A percentile compares a stretch with the other conserved stretches of the same genome.
These are phyloP conservation scores for Cottus gobio DNA, from an alignment of 2,113 vertebrate genomes.

Conservation along the genomic window DNA sequence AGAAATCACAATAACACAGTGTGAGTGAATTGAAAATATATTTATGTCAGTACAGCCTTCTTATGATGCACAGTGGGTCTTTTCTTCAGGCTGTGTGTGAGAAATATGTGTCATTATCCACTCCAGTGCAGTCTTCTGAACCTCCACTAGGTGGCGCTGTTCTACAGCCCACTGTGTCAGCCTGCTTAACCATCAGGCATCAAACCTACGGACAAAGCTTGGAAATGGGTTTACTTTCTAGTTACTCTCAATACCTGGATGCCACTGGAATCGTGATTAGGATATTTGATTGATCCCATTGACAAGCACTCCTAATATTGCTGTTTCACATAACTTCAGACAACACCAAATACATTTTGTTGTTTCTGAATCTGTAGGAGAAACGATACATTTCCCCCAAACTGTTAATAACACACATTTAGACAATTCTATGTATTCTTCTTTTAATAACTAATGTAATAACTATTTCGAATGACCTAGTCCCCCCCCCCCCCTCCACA, in stretches of 20 bases:
- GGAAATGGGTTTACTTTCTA: background rate
- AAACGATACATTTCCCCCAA: background rate
- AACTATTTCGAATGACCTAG: too few relatives aligned
- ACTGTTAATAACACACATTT: background rate
- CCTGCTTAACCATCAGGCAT: background rate
- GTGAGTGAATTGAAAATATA: too few relatives aligned
- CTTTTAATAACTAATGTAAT: background rate
- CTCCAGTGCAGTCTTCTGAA: background rate
- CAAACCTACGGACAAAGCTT: background rate
- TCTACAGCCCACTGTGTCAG: slow-evolving; percentile 12
- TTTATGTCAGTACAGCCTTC: background rate
- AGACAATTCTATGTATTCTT: background rate
- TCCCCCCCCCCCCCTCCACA: too few relatives aligned
- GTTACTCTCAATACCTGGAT: too few relatives aligned
- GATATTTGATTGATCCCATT: background rate
- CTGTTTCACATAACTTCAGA: background rate
- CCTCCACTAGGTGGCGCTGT: slow-evolving; percentile 27
- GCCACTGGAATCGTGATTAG: background rate
- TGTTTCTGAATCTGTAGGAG: too few relatives aligned
- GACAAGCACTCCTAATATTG: background rate
- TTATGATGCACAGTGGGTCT: background rate
- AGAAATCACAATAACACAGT: background rate
- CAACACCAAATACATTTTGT: background rate
- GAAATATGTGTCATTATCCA: too few relatives aligned
- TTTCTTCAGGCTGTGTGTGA: background rate